Conservation (phyloP, 2,113 vertebrate species). For the Nipponia nippon region DNA sequence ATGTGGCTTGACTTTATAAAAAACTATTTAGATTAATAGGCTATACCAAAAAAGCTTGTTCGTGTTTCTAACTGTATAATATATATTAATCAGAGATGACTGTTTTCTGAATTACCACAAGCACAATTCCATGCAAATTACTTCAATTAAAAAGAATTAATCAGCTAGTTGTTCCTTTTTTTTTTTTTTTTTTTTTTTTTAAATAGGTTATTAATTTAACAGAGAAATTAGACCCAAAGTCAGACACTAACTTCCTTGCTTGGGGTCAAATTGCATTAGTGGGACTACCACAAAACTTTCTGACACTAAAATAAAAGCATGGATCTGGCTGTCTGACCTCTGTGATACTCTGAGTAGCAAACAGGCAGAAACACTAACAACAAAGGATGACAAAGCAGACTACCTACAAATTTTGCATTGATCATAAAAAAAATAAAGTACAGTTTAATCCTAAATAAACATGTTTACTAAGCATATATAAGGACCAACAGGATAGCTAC, state of each 20-base stretch:
- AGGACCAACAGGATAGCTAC: neutral
- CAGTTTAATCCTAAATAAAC: neutral
- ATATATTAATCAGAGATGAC: slow-evolving; percentile 39
- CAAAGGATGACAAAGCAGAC: neutral
- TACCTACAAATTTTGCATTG: neutral
- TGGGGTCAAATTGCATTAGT: neutral
- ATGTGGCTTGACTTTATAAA: neutral
- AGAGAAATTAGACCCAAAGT: neutral
- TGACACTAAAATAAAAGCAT: neutral
- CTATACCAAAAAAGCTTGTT: neutral
- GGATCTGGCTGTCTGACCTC: fast-evolving
- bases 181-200: neutral
- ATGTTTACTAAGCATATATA: neutral
- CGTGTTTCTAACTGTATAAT: neutral
- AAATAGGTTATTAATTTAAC: neutral
- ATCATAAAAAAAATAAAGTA: neutral
- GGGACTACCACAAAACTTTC: neutral
- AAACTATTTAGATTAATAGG: neutral
- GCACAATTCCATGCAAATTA: neutral
- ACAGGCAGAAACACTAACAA: neutral
- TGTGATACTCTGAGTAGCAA: neutral
- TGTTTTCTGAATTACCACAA: neutral
- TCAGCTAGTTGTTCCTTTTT: neutral
- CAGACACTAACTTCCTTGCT: neutral
- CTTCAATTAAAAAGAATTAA: slow-evolving; percentile 18